Conservation (phyloP, 1,140 invertebrate species). For the Phymorhynchus buccinoides region DNA sequence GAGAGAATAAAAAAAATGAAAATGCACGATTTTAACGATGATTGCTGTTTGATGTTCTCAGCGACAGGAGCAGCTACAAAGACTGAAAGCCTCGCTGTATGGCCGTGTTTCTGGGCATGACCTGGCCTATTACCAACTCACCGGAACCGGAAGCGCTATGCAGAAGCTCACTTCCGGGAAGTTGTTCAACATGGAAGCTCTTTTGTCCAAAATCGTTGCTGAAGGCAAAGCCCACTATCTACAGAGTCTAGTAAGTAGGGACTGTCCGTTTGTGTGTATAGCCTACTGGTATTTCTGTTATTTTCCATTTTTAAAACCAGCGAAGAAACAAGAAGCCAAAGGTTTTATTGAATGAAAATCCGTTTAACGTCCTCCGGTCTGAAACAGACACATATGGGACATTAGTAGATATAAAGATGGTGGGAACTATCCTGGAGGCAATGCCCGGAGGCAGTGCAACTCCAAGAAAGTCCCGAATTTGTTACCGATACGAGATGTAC, state of each 20-base stretch:
- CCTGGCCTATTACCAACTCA: neutral
- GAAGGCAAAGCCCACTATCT: neutral
- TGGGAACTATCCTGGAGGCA: too few species aligned
- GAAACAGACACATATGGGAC: too few species aligned
- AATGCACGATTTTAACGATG: neutral
- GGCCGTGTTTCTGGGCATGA: neutral
- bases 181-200: neutral
- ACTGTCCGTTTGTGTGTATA: too few species aligned
- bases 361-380: too few species aligned
- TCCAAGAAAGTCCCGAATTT: too few species aligned
- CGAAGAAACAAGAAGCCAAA: too few species aligned
- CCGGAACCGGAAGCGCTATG: neutral
- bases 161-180: neutral
- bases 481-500: too few species aligned
- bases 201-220: neutral
- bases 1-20: neutral
- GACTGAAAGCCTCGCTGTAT: neutral
- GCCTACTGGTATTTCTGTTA: too few species aligned
- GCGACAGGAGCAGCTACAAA: neutral
- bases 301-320: too few species aligned
- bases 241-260: constrained; percentile 2
- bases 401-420: too few species aligned
- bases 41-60: neutral
- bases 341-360: too few species aligned
- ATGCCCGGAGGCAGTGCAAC: too few species aligned